phyloP scores from a whole-genome alignment of 1,140 invertebrate genomes.

The Ephestia elutella region DNA sequence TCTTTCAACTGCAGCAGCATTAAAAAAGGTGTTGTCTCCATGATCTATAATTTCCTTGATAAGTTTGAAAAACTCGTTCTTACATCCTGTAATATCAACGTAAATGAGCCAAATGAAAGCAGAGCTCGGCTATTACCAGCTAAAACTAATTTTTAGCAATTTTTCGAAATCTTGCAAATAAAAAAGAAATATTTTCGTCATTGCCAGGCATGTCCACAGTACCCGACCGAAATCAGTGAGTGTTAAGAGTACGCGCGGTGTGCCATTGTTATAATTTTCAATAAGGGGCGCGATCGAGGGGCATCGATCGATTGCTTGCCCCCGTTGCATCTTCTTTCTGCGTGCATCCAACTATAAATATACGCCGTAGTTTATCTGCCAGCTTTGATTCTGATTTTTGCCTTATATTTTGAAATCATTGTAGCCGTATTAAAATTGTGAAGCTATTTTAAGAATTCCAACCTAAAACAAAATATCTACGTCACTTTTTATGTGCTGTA shows the following conservation, averaged over 20 bases:
- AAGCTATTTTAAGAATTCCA: no score
- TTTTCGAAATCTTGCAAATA: neutral
- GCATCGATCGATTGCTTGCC: slow-evolving; percentile 50
- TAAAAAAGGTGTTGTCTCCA: no score
- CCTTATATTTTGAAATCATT: neutral
- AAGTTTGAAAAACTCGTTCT: no score
- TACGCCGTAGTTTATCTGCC: neutral
- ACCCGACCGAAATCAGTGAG: slow-evolving; percentile 66
- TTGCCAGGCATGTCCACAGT: slow-evolving; percentile 44
- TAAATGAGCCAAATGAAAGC: no score
- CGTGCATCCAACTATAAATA: slow-evolving; percentile 8
- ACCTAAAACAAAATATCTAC: no score
- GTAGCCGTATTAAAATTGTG: no score
- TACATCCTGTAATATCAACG: no score
- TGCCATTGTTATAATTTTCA: slow-evolving; percentile 74
- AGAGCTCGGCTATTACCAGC: no score
- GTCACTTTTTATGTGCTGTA: no score
- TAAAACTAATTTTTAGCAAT: no score
- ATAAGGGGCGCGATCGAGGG: slow-evolving; percentile 72
- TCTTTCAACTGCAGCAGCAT: no score
- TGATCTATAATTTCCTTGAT: no score
- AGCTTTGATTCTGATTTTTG: neutral
- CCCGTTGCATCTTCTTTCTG: slow-evolving; percentile 3
- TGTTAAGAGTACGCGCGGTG: slow-evolving; percentile 67
- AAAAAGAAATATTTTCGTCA: slow-evolving; percentile 1